Conservation (phyloP, 2,797 vertebrate genomes). For the Meda fulgida region DNA sequence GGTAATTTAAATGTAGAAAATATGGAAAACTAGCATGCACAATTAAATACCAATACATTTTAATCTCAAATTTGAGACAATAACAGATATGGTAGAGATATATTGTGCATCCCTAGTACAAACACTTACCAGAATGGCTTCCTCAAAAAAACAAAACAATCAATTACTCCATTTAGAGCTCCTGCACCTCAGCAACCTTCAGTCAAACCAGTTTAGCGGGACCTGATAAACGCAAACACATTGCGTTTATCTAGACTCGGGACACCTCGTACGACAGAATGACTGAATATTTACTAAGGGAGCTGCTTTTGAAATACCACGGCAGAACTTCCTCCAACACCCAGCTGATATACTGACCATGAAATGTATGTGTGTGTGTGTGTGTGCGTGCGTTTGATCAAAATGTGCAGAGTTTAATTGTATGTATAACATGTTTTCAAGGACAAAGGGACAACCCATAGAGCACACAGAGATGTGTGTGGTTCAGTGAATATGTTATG, state of each 20-base stretch:
- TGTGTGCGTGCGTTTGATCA: not conserved
- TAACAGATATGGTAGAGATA: not conserved
- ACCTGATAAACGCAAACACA: not conserved
- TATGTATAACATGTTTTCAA: not conserved
- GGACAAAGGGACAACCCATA: conserved; percentile 1
- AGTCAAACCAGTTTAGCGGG: not conserved
- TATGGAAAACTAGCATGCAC: not conserved
- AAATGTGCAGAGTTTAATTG: not conserved
- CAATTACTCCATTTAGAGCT: not conserved
- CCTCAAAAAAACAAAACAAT: not conserved
- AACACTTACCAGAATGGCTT: not conserved
- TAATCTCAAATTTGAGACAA: not conserved
- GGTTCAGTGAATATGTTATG: not conserved
- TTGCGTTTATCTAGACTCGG: not conserved
- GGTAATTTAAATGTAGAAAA: not conserved
- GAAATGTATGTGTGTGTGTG: not conserved
- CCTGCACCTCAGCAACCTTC: not conserved
- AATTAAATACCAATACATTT: not conserved
- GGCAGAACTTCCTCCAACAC: conserved; percentile 54
- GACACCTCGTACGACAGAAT: conserved; percentile 48
- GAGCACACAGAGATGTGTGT: conserved; percentile 11
- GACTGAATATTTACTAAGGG: conserved; percentile 71
- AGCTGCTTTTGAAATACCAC: conserved; percentile 61
- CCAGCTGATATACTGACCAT: conserved; percentile 43
- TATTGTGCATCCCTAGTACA: not conserved